Evolutionary conservation across 2,888 invertebrate genomes (phyloP), one percentile per base, ranked within the genome.

Genomic region (Aspidiotus destructor): DNA sequence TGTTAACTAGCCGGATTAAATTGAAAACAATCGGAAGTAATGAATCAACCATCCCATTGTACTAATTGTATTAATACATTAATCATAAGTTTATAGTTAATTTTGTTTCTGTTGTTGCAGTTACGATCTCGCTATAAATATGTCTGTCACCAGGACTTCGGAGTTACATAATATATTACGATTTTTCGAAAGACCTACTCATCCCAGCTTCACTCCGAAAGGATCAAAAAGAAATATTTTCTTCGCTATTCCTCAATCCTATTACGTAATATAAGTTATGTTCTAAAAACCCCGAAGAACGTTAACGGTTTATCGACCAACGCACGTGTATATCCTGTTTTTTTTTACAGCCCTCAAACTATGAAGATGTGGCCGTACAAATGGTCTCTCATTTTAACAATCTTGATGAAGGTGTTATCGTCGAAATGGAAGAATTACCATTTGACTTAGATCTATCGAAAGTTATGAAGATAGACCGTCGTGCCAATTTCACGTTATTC

Each of bases 401-500:
- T 48, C n/a, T 48, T 3, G 10, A n/a, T n/a, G 48, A 48, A n/a
- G 48, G 48, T n/a, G n/a, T n/a, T 48, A n/a, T 48, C 3, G n/a
- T 48, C 6, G 48, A 48, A 48, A 48, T 48, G 48, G 48, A 48
- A 11, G 48, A 48, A 48, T n/a, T 48, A 48, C 48, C 48, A 13
- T 48, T 13, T n/a, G 48, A 48, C 2, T 48, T 48, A n/a, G 83
- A 87, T 77, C 76, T 88, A 13, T 76, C 78, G 11, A 74, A 83
- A 53, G 85, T 86, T 0, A 78, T 84, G 81, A 77, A 83, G 73
- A 78, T 88, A 74, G 80, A 81, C 5, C 83, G 84, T 71, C 81
- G 84, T 17, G 84, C 83, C 5, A 81, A 83, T 73, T 91, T 92
- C 77, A 89, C 89, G 0, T 78, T 88, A 16, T 91, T 91, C 75